phyloP scores from a whole-genome alignment of 2,797 vertebrate species.

The Anableps anableps region DNA sequence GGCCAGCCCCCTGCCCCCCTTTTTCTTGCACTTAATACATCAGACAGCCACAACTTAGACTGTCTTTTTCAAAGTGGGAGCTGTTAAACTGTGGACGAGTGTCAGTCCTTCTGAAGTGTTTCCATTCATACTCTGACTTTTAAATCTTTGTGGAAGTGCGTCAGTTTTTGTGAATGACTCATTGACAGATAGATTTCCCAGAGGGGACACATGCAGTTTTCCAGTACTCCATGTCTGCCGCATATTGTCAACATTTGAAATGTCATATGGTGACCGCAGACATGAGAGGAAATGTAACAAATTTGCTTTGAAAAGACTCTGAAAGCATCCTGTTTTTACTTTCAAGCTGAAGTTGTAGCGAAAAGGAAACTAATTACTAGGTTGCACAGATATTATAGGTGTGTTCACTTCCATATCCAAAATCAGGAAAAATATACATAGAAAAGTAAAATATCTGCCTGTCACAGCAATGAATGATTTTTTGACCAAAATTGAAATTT shows the following conservation, averaged over 20 bases:
- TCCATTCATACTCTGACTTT: slow-evolving; percentile 43
- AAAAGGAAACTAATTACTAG: neutral
- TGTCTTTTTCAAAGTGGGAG: slow-evolving; percentile 50
- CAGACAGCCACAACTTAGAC: slow-evolving; percentile 56
- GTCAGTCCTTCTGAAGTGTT: slow-evolving; percentile 37
- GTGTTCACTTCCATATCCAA: neutral
- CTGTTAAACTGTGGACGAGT: slow-evolving; percentile 27
- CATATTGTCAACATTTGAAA: slow-evolving; percentile 19
- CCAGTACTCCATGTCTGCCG: neutral
- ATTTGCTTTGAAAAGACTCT: neutral
- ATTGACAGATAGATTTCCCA: neutral
- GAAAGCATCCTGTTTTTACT: neutral
- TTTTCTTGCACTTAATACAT: slow-evolving; percentile 45
- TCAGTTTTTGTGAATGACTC: slow-evolving; percentile 18
- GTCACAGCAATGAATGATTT: neutral
- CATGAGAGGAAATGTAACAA: slow-evolving; percentile 16
- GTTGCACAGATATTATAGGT: neutral
- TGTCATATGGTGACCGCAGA: slow-evolving; percentile 14
- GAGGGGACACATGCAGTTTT: slow-evolving; percentile 14
- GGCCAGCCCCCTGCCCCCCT: slow-evolving; percentile 37
- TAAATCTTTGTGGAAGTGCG: slow-evolving; percentile 25
- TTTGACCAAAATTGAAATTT: neutral
- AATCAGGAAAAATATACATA: neutral
- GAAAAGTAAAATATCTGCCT: no score
- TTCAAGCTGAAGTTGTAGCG: neutral